These are phyloP conservation scores for Limnothrissa miodon DNA, from an alignment of 2,113 vertebrate genomes.

Conservation along the genomic window DNA sequence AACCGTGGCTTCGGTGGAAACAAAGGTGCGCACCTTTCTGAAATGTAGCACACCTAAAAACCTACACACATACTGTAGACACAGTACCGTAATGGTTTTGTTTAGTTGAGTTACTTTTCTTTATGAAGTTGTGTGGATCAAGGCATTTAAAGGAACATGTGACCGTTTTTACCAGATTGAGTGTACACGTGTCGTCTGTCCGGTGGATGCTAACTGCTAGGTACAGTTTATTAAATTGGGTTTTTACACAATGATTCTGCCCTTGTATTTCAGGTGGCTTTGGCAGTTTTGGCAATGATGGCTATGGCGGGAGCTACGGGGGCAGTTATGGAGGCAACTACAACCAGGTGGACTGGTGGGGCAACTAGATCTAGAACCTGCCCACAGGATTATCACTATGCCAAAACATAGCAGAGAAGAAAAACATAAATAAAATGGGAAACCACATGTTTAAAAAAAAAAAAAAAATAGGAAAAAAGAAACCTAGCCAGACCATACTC, in stretches of 20 bases:
- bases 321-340: conserved; percentile 88
- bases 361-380: conserved; percentile 79
- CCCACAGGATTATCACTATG: conserved; percentile 77
- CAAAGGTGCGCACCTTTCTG: conserved; percentile 39
- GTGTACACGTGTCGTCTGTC: not conserved
- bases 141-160: no score
- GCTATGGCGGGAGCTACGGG: conserved; percentile 96
- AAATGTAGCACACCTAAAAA: not conserved
- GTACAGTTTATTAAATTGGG: not conserved
- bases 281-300: conserved; percentile 85
- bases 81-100: not conserved
- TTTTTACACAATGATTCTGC: not conserved
- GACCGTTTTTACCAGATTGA: no score
- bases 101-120: not conserved
- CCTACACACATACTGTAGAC: not conserved
- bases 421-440: conserved; percentile 65
- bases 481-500: conserved; percentile 97
- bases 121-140: no score
- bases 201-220: not conserved
- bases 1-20: conserved; percentile 86
- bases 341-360: conserved; percentile 98
- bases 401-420: conserved; percentile 83
- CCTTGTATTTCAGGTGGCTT: conserved; percentile 77
- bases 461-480: conserved; percentile 81
- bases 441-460: conserved; percentile 90